Evolutionary conservation across 37 sponge, comb jelly and placozoan species (phyloP).

Genomic region (Theonella swinhoei): DNA sequence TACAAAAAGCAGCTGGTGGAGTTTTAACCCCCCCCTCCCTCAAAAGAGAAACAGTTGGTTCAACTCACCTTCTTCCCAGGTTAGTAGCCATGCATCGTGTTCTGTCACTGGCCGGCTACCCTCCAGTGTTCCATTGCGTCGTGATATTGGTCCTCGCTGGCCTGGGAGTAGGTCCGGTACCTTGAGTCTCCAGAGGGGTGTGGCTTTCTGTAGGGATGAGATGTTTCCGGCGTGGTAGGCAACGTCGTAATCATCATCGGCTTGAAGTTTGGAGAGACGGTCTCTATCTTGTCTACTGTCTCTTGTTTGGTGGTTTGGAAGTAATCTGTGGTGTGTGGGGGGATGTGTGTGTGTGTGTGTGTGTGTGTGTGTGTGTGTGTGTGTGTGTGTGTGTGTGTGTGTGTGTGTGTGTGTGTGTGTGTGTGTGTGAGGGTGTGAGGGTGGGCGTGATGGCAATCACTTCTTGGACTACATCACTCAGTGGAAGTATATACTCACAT

Average conservation of each 20-base stretch:
- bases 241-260: slow-evolving; percentile 69
- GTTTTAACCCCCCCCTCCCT: too few species aligned
- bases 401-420: too few species aligned
- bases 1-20: too few species aligned
- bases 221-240: slow-evolving; percentile 60
- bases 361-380: not conserved
- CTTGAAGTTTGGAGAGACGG: slow-evolving; percentile 39
- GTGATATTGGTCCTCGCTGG: slow-evolving; percentile 35
- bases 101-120: not conserved
- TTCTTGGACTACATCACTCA: too few species aligned
- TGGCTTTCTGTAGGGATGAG: not conserved
- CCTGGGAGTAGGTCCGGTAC: slow-evolving; percentile 7
- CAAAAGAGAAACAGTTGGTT: not conserved
- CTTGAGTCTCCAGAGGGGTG: not conserved
- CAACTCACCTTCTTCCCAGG: not conserved
- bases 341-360: not conserved
- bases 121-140: slow-evolving; percentile 24
- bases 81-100: not conserved
- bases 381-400: too few species aligned
- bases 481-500: too few species aligned
- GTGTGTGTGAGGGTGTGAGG: too few species aligned
- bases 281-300: slow-evolving; percentile 31
- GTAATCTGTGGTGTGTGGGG: slow-evolving; percentile 13
- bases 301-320: slow-evolving; percentile 15
- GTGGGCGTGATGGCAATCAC: too few species aligned